A percentile compares a stretch with the other conserved stretches of the same genome.
Evolutionary conservation across 92 coral and sea anemone species (phyloP).

Genomic region (Paramuricea clavata): DNA sequence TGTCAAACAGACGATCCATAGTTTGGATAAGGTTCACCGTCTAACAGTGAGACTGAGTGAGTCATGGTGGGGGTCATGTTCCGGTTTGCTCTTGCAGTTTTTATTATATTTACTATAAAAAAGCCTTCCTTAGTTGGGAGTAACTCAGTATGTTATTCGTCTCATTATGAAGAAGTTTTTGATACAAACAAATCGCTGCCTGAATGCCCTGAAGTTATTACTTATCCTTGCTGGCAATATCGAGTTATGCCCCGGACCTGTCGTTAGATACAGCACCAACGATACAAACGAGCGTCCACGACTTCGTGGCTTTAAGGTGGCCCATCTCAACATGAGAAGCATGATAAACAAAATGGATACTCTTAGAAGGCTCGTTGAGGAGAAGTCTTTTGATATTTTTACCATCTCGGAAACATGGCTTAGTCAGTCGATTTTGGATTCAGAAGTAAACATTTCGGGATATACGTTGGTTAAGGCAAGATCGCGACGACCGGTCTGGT

Average conservation of each 20-base stretch:
- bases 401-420: conserved; percentile 30
- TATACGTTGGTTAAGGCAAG: conserved; percentile 51
- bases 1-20: no score
- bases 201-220: conserved; percentile 18
- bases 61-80: conserved; percentile 28
- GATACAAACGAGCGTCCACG: conserved; percentile 13
- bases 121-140: conserved; percentile 38
- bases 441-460: conserved; percentile 21
- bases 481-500: conserved; percentile 48
- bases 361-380: neutral
- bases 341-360: neutral
- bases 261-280: neutral
- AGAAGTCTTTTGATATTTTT: conserved; percentile 10
- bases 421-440: conserved; percentile 33
- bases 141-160: conserved; percentile 39
- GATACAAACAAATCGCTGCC: conserved; percentile 1
- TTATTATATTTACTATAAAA: conserved; percentile 10
- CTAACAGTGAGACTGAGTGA: no score
- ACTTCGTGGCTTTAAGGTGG: conserved; percentile 7
- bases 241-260: conserved; percentile 21
- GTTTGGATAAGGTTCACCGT: no score
- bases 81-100: conserved; percentile 32
- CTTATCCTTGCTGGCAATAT: conserved; percentile 21
- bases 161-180: conserved; percentile 20
- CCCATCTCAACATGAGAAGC: neutral